A percentile compares a stretch with the other conserved stretches of the same genome.
Conservation (phyloP, 1,140 invertebrate species). For the Cryptotermes secundus region DNA sequence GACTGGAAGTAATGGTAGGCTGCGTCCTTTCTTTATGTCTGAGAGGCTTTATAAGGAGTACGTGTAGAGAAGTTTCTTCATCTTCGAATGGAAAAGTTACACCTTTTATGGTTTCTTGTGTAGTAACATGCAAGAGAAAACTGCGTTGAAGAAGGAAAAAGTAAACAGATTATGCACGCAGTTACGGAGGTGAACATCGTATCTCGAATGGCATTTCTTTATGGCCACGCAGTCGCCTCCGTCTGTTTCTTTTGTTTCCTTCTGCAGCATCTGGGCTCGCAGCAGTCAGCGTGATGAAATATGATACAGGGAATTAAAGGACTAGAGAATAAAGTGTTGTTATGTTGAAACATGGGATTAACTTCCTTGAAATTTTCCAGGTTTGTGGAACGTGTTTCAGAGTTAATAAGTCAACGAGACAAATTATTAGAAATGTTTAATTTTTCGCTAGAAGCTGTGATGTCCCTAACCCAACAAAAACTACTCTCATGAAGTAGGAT, state of each 20-base stretch:
- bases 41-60: no score
- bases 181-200: background rate
- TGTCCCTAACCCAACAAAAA: no score
- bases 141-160: no score
- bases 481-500: no score
- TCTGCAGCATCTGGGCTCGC: background rate
- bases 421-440: no score
- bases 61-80: no score
- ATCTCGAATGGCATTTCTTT: background rate
- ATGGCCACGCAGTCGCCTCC: background rate
- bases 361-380: background rate
- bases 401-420: background rate
- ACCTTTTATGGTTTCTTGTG: background rate
- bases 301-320: background rate
- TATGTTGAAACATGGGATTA: conserved; percentile 8
- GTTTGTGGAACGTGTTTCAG: background rate
- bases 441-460: no score
- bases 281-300: background rate
- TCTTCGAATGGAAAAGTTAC: no score
- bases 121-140: background rate
- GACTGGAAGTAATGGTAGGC: no score
- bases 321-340: conserved; percentile 3
- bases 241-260: background rate
- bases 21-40: no score
- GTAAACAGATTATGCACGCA: background rate